Conservation (phyloP, 2,888 invertebrate genomes). For the Acleris literana region DNA sequence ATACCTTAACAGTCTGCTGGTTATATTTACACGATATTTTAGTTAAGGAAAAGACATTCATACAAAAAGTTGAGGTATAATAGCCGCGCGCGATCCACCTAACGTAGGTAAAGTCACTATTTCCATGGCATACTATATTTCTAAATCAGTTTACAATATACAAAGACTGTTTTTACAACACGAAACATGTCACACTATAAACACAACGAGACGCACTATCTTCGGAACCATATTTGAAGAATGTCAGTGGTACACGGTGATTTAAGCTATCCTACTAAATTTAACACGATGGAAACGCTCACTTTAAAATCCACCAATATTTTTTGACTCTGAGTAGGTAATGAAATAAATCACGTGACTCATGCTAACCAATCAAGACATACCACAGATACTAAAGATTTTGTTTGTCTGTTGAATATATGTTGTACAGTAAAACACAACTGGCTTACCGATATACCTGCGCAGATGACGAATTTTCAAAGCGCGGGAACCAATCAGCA, state of each 20-base stretch:
- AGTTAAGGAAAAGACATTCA: conserved; percentile 69
- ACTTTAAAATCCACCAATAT: conserved; percentile 18
- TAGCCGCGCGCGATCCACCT: conserved; percentile 35
- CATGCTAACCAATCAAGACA: too few species aligned
- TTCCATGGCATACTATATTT: conserved; percentile 56
- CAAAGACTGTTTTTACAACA: conserved; percentile 44
- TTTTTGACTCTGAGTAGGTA: too few species aligned
- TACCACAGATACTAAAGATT: too few species aligned
- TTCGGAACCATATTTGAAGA: not conserved
- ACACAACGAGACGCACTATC: too few species aligned
- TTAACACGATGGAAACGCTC: conserved; percentile 30
- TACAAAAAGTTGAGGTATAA: conserved; percentile 64
- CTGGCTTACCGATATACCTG: too few species aligned
- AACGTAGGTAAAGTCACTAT: conserved; percentile 44
- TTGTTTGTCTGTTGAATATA: too few species aligned
- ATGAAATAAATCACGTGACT: too few species aligned
- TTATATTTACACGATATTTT: conserved; percentile 71
- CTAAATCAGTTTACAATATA: conserved; percentile 57
- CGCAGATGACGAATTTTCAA: too few species aligned
- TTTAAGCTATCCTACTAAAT: conserved; percentile 28
- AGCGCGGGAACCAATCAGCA: too few species aligned
- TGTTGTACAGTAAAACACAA: too few species aligned
- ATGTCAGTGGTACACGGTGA: conserved; percentile 21
- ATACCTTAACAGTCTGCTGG: conserved; percentile 61
- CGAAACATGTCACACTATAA: too few species aligned